phyloP scores from a whole-genome alignment of 2,888 invertebrate genomes.

The Tribolium freemani region DNA sequence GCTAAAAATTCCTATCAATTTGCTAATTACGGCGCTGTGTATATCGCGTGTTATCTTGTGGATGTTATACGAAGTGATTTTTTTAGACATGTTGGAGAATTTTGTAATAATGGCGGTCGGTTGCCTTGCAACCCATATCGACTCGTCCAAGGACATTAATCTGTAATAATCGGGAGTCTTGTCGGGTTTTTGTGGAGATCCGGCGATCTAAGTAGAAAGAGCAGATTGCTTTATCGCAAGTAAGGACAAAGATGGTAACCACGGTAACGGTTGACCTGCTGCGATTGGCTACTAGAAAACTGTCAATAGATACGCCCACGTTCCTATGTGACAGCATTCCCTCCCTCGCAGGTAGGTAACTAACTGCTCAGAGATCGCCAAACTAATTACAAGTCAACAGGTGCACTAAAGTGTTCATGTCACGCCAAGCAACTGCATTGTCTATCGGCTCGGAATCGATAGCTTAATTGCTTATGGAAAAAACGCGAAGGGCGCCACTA shows the following conservation, averaged over 20 bases:
- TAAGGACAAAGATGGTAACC: constrained; percentile 64
- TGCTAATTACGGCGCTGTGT: constrained; percentile 36
- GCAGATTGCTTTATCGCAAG: constrained; percentile 56
- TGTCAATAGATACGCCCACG: constrained; percentile 65
- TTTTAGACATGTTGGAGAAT: constrained; percentile 5
- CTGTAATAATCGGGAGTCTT: constrained; percentile 33
- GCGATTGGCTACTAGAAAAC: constrained; percentile 65
- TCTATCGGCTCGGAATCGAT: constrained; percentile 20
- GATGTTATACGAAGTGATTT: constrained; percentile 18
- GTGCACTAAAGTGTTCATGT: constrained; percentile 30
- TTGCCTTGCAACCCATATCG: constrained; percentile 16
- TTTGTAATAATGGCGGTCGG: constrained; percentile 5
- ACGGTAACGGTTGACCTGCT: constrained; percentile 64
- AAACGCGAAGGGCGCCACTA: constrained; percentile 26
- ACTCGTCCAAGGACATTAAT: constrained; percentile 28
- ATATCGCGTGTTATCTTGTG: constrained; percentile 13
- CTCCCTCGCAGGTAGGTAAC: constrained; percentile 51
- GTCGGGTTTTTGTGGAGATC: constrained; percentile 38
- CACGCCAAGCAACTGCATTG: constrained; percentile 2
- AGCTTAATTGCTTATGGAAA: constrained; percentile 20
- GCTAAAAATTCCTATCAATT: constrained; percentile 21
- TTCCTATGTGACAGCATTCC: constrained; percentile 50
- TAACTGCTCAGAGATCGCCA: constrained; percentile 40
- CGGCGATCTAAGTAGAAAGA: constrained; percentile 49
- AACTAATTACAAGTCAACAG: constrained; percentile 47